Evolutionary conservation across 2,888 invertebrate genomes (phyloP), one percentile per base, ranked within the genome.

Genomic region (Heteropelma amictum): DNA sequence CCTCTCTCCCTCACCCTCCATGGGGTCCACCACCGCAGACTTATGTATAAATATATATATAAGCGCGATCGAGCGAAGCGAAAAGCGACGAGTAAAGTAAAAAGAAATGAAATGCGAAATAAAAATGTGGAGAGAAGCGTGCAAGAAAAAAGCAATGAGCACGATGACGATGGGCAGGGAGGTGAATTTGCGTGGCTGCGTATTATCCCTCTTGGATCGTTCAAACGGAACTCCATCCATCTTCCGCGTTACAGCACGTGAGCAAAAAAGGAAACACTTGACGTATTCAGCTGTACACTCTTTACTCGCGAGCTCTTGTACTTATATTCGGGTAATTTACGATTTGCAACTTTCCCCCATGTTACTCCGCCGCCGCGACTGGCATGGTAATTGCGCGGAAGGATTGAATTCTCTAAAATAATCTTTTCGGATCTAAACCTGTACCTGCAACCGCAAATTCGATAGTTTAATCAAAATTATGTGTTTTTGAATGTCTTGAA

Each of bases 141-240:
- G 7, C 7, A 30, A 38, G 35, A 12, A 12, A 68, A 42, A 21
- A 47, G 74, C 49, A 72, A 65, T 64, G 60, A 67, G 42, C 40
- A 58, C 63, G 77, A 70, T 73, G 67, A 73, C 56, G 76, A 68
- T n/a, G 76, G 64, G 74, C 61, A 42, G 49, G 68, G 53, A 68
- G 26, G 69, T 49, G 64, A 49, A 76, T 69, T 63, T 54, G 65
- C 60, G 70, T 65, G 72, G 60, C 70, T 64, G 72, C 79, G 76
- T 81, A 80, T 80, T 82, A 79, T 79, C 70, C 75, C 77, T 73
- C 69, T 76, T 68, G 60, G 64, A 56, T 72, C 67, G 72, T 74
- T 79, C 77, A 72, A 67, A 80, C 77, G 76, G 75, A 81, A 81
- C 78, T 80, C 79, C 79, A 82, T 82, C 80, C 77, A 79, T 82